These are phyloP conservation scores for Drosophila ambigua DNA, from an alignment of 1,140 invertebrate species.

Conservation along the genomic window DNA sequence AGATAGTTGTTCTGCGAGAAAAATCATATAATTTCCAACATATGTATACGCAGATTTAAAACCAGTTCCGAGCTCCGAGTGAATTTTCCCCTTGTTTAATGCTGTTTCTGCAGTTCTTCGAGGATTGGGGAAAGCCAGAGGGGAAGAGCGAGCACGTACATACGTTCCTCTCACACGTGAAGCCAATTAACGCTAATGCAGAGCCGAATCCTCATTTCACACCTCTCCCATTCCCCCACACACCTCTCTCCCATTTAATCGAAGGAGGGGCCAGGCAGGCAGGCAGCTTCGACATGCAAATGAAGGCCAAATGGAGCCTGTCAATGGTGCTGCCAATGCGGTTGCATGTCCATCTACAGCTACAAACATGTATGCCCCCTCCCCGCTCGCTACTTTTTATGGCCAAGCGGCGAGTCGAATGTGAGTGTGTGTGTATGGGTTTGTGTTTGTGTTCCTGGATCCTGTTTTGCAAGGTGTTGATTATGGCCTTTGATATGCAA, in stretches of 20 bases:
- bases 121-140: too few relatives aligned
- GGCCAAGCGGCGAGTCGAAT: conserved; percentile 6
- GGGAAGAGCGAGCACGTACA: background rate
- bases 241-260: background rate
- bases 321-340: conserved; percentile 60
- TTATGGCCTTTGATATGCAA: conserved; percentile 82
- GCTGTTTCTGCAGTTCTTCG: background rate
- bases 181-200: conserved; percentile 73
- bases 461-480: conserved; percentile 73
- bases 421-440: conserved; percentile 12
- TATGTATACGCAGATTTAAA: conserved; percentile 15
- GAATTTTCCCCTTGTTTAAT: conserved; percentile 7
- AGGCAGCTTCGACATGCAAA: conserved; percentile 54
- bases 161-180: conserved; percentile 35
- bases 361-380: background rate
- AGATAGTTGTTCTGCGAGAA: conserved; percentile 4
- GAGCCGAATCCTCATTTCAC: conserved; percentile 62
- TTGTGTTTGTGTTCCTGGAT: conserved; percentile 39
- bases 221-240: conserved; percentile 27
- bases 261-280: background rate
- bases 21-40: conserved; percentile 23
- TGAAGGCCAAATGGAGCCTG: conserved; percentile 69
- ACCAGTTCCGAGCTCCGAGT: conserved; percentile 10
- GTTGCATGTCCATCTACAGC: conserved; percentile 29
- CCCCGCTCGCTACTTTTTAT: background rate